Base-by-base conservation (phyloP, 2,797 vertebrate species). In the Psittacula echo region DNA sequence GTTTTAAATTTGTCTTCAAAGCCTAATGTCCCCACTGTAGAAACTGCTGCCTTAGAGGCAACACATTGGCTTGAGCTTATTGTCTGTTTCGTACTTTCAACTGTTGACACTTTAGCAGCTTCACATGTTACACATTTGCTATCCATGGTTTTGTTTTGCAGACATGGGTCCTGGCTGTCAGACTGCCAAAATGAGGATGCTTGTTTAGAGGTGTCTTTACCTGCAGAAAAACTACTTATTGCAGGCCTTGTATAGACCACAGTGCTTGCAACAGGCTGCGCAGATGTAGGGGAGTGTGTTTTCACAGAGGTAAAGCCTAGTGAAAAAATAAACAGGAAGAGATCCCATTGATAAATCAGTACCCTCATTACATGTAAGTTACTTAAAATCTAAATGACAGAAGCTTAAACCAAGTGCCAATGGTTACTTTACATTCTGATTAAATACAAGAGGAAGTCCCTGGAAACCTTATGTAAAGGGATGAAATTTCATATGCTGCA, bases 121-220 rank as follows among this genome's bases (percentile, higher is more conserved):
- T 94, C 95, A 85, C 98, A 99, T 20, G 99, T 98, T 39, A 98
- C 94, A 53, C 99, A 99, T 88, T 98, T 99, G 34, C 82, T 96
- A 81, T 99, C 98, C 21, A 97, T 97, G 22, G 95, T 81, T 96
- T 98, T 99, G 98, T 98, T 99, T 82, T 98, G 98, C 82, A 98
- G 87, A 94, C 98, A 99, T 0, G 97, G 94, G 23, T 98, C 98
- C 42, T 98, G 98, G 4, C 97, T 87, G 23, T 98, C 98, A 88
- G 99, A 98, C 92, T 97, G 98, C 99, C 99, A 98, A 7, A 97
- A 98, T 2, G 98, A 98, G 51, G 98, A 95, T 10, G 97, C 92
- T 75, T 98, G 94, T 97, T 99, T 98, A 89, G 98, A 98, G 77
- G 97, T 85, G 79, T 98, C 98, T 72, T 97, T 98, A 75, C 97